Conservation (phyloP, 2,888 invertebrate genomes). For the Philereme transversata region DNA sequence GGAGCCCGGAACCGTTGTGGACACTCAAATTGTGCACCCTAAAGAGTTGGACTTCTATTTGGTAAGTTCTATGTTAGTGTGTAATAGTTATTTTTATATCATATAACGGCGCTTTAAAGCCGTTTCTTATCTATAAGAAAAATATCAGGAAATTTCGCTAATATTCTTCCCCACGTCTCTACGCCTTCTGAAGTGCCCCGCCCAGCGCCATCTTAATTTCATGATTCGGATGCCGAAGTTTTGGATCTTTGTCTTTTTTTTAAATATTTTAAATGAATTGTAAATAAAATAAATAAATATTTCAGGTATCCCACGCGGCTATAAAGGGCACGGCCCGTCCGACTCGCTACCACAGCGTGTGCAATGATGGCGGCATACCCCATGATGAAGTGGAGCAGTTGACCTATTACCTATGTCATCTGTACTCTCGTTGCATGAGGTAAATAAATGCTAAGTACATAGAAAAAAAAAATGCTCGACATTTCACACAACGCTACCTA, state of each 20-base stretch:
- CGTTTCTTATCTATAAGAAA: too few relatives aligned
- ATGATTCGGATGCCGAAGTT: too few relatives aligned
- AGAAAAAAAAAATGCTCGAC: too few relatives aligned
- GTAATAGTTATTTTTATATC: too few relatives aligned
- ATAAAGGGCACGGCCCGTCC: conserved; percentile 93
- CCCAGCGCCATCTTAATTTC: too few relatives aligned
- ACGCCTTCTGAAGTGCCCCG: too few relatives aligned
- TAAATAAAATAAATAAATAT: not conserved
- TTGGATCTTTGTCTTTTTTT: too few relatives aligned
- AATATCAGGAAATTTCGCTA: too few relatives aligned
- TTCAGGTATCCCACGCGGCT: conserved; percentile 85
- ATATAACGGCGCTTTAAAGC: too few relatives aligned
- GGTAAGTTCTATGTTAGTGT: conserved; percentile 72
- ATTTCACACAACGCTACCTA: too few relatives aligned
- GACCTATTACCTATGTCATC: conserved; percentile 92
- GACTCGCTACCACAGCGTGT: conserved; percentile 93
- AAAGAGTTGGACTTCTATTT: conserved; percentile 95
- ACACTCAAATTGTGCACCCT: conserved; percentile 93
- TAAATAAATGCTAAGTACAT: not conserved
- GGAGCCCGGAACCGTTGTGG: conserved; percentile 94
- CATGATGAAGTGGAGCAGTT: conserved; percentile 91
- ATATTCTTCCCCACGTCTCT: too few relatives aligned
- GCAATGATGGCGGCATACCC: conserved; percentile 89
- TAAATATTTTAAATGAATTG: too few relatives aligned
- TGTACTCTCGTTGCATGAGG: conserved; percentile 93